phyloP scores from a whole-genome alignment of 2,797 vertebrate genomes.

The Nannoperca australis region DNA sequence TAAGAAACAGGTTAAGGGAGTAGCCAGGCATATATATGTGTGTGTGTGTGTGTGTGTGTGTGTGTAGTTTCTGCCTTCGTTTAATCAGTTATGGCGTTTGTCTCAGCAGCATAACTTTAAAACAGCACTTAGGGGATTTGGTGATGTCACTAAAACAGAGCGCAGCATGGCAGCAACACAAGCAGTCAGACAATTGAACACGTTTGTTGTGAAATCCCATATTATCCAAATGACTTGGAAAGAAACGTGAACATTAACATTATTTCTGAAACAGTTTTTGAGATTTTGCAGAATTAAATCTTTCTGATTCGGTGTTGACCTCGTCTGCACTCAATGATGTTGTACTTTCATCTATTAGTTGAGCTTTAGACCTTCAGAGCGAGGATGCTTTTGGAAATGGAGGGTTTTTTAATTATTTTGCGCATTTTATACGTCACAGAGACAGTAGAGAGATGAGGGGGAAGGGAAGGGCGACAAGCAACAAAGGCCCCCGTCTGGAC shows the following conservation, averaged over 20 bases:
- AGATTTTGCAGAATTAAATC: background rate
- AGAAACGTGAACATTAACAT: too few relatives aligned
- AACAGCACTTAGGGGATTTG: background rate
- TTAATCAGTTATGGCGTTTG: background rate
- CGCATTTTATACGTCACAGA: background rate
- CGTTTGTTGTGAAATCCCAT: background rate
- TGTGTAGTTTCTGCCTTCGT: background rate
- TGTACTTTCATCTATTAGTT: background rate
- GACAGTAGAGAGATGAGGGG: background rate
- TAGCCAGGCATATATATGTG: too few relatives aligned
- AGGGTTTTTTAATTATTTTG: background rate
- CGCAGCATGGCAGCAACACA: background rate
- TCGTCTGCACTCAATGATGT: background rate
- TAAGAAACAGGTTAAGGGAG: too few relatives aligned
- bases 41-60: background rate
- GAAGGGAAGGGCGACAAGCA: background rate
- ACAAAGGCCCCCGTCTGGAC: background rate
- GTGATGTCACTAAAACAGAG: background rate
- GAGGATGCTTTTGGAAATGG: background rate
- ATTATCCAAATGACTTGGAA: background rate
- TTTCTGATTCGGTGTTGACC: background rate
- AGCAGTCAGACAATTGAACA: background rate
- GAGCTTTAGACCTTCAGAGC: background rate
- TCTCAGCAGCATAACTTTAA: background rate
- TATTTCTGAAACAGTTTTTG: background rate